These are phyloP conservation scores for Blennius ocellaris DNA, from an alignment of 2,113 vertebrate species.

Conservation along the genomic window DNA sequence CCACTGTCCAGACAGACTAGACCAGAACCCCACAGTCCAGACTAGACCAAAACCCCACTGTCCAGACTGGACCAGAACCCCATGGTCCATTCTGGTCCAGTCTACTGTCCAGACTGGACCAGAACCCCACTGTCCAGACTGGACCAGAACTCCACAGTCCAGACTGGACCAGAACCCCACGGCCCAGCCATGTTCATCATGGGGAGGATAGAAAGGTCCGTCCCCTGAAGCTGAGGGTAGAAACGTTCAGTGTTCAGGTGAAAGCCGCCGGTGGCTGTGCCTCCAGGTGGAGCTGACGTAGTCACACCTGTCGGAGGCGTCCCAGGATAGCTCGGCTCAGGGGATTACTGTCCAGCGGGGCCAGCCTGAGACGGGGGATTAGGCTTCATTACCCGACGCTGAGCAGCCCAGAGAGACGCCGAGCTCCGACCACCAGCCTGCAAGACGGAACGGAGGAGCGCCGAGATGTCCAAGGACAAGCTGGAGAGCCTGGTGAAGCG, in stretches of 20 bases:
- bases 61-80: too few relatives aligned
- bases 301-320: slow-evolving; percentile 36
- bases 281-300: slow-evolving; percentile 25
- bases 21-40: too few relatives aligned
- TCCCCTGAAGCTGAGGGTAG: too few relatives aligned
- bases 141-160: too few relatives aligned
- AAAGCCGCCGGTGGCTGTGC: slow-evolving; percentile 37
- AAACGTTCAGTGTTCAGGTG: not conserved
- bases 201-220: too few relatives aligned
- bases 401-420: not conserved
- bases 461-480: slow-evolving; percentile 88
- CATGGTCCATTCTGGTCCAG: too few relatives aligned
- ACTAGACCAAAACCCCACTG: too few relatives aligned
- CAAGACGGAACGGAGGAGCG: not conserved
- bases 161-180: too few relatives aligned
- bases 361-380: slow-evolving; percentile 56
- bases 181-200: too few relatives aligned
- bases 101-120: too few relatives aligned
- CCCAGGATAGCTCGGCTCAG: slow-evolving; percentile 81
- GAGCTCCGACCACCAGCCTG: not conserved
- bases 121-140: too few relatives aligned
- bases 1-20: too few relatives aligned
- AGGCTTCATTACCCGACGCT: slow-evolving; percentile 52
- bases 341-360: slow-evolving; percentile 67
- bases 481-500: slow-evolving; percentile 89